These are phyloP conservation scores for Camponotus floridanus DNA, from an alignment of 1,140 invertebrate genomes.

Conservation along the genomic window DNA sequence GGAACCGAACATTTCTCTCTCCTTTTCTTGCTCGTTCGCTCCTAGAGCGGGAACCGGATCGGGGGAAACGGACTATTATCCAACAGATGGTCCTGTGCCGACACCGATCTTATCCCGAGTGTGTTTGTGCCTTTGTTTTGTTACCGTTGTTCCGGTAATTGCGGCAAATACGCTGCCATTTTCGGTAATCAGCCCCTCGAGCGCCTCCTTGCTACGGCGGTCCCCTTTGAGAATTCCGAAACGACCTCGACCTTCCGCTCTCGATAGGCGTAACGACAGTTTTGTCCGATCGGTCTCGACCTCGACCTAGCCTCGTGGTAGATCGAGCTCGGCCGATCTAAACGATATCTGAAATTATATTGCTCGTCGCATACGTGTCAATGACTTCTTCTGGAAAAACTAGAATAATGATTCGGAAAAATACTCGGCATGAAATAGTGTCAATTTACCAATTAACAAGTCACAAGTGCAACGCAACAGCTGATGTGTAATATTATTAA, in stretches of 20 bases:
- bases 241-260: conserved; percentile 81
- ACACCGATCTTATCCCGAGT: conserved; percentile 64
- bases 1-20: conserved; percentile 49
- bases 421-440: background rate
- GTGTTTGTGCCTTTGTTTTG: conserved; percentile 78
- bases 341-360: conserved; percentile 23
- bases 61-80: conserved; percentile 79
- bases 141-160: conserved; percentile 84
- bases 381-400: background rate
- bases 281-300: conserved; percentile 70
- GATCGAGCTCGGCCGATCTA: background rate
- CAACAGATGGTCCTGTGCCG: conserved; percentile 82
- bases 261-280: conserved; percentile 81
- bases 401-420: background rate
- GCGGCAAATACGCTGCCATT: conserved; percentile 82
- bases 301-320: conserved; percentile 69
- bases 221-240: conserved; percentile 81
- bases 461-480: background rate
- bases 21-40: conserved; percentile 56
- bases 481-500: background rate
- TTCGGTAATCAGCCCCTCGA: conserved; percentile 80
- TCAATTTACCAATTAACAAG: background rate
- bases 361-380: background rate
- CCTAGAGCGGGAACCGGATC: conserved; percentile 64
- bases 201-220: conserved; percentile 76